A percentile compares a stretch with the other conserved stretches of the same genome.
Conservation (phyloP, 1,140 invertebrate genomes). For the Ceratosolen fusciceps region DNA sequence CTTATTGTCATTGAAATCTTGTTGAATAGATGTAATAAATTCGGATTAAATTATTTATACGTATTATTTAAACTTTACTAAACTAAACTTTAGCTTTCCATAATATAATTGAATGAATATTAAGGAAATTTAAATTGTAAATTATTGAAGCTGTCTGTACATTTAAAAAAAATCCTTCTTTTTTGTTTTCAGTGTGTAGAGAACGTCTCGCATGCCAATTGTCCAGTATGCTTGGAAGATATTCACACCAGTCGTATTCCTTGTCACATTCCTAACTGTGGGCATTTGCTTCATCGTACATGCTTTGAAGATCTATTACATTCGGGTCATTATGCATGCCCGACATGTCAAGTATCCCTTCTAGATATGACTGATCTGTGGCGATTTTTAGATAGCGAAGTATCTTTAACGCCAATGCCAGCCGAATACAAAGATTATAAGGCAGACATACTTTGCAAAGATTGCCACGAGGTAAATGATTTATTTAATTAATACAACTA, state of each 20-base stretch:
- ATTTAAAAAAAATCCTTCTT: constrained; percentile 42
- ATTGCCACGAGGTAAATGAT: constrained; percentile 84
- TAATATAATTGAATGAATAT: no score
- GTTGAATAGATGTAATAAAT: no score
- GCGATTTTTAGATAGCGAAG: constrained; percentile 86
- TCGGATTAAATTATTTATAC: no score
- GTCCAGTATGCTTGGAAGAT: constrained; percentile 89
- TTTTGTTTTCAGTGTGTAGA: constrained; percentile 81
- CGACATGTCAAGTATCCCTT: constrained; percentile 87
- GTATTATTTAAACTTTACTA: no score
- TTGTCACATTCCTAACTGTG: constrained; percentile 88
- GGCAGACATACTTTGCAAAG: constrained; percentile 87
- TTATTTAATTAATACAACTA: not conserved
- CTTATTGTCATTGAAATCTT: no score
- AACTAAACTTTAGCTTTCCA: no score
- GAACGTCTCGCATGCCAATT: constrained; percentile 87
- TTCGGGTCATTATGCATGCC: constrained; percentile 87
- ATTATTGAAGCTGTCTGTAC: no score
- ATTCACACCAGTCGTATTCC: constrained; percentile 90
- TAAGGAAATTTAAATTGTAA: no score
- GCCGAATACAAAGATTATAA: constrained; percentile 83
- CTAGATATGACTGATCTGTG: constrained; percentile 87
- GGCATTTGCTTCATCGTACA: constrained; percentile 85
- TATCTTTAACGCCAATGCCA: constrained; percentile 85
- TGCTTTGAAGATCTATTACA: constrained; percentile 85